phyloP scores from a whole-genome alignment of 2,888 invertebrate genomes.

The Myopa testacea region DNA sequence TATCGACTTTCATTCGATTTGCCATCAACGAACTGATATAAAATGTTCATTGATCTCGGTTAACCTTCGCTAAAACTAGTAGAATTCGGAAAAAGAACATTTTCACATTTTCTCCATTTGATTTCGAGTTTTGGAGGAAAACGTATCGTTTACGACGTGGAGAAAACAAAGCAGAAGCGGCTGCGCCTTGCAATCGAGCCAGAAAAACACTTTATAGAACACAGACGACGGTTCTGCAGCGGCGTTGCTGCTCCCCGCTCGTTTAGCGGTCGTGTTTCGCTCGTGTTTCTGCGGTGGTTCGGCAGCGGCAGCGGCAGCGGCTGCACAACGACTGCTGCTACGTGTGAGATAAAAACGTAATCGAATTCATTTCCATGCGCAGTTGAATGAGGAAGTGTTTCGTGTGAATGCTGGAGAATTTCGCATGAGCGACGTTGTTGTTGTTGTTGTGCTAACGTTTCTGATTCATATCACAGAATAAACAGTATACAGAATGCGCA shows the following conservation, averaged over 20 bases:
- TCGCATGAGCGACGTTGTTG: background rate
- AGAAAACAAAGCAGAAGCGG: too few species aligned
- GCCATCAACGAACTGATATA: background rate
- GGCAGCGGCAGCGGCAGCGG: background rate
- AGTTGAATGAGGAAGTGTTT: constrained; percentile 27
- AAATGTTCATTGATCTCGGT: background rate
- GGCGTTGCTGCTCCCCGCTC: background rate
- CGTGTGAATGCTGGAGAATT: constrained; percentile 14
- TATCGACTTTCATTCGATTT: background rate
- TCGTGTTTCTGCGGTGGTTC: background rate
- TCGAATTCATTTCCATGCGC: constrained; percentile 26
- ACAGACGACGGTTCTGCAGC: background rate
- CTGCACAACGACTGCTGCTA: background rate
- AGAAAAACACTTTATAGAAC: background rate
- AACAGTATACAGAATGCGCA: too few species aligned
- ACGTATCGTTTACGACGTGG: background rate
- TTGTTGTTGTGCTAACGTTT: background rate
- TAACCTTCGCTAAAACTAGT: background rate
- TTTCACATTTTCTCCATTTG: background rate
- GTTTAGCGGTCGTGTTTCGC: background rate
- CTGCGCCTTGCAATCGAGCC: constrained; percentile 7
- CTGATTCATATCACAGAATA: constrained; percentile 26
- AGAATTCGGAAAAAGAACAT: background rate
- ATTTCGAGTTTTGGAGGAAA: background rate
- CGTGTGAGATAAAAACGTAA: background rate